phyloP scores from a whole-genome alignment of 2,888 invertebrate species.

The Megastigmus dorsalis region DNA sequence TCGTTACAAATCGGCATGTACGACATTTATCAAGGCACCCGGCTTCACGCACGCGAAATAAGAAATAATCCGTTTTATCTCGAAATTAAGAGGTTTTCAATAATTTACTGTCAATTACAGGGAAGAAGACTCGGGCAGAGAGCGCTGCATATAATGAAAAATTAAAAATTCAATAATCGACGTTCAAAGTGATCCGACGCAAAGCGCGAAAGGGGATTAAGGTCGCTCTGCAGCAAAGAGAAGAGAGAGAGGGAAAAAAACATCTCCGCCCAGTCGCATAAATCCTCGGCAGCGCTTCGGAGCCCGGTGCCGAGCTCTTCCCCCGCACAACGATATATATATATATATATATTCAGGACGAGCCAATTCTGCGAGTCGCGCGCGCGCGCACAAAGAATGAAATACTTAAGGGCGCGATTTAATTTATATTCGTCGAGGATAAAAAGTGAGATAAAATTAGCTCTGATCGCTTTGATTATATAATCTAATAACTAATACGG shows the following conservation, averaged over 20 bases:
- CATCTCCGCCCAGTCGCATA: conserved; percentile 45
- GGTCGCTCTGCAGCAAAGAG: no score
- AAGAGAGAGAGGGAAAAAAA: background rate
- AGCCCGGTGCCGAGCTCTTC: background rate
- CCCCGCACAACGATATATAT: background rate
- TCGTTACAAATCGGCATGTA: no score
- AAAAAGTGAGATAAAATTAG: background rate
- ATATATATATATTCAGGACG: no score
- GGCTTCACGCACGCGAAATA: background rate
- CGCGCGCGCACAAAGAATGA: no score
- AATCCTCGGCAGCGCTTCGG: conserved; percentile 27
- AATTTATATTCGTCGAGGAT: background rate
- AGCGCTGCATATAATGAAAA: conserved; percentile 7
- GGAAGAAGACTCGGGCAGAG: background rate
- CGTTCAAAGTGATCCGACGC: conserved; percentile 35
- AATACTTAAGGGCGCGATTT: background rate
- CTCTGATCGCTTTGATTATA: background rate
- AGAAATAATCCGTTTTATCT: conserved; percentile 28
- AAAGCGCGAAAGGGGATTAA: conserved; percentile 39
- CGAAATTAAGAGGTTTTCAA: conserved; percentile 42
- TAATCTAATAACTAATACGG: background rate
- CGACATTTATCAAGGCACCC: no score
- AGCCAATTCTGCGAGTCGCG: no score
- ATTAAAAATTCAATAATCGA: conserved; percentile 50
- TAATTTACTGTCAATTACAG: conserved; percentile 49